These are phyloP conservation scores for Melanerpes formicivorus DNA, from an alignment of 2,113 vertebrate species.

Conservation along the genomic window DNA sequence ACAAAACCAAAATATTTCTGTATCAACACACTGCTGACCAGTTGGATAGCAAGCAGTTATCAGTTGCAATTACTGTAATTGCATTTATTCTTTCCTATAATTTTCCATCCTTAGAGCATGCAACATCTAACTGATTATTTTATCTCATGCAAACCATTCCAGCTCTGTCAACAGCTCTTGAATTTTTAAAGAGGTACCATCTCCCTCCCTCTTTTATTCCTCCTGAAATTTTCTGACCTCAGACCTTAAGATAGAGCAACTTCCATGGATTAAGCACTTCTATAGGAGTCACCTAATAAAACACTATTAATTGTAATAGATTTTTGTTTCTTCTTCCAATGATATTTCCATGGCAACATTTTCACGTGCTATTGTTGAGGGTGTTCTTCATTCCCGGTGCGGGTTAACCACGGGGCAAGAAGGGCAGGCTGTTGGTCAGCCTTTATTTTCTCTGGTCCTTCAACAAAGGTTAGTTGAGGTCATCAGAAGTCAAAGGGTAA, in stretches of 20 bases:
- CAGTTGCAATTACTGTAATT: neutral
- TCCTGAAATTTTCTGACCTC: slow-evolving; percentile 59
- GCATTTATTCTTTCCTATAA: neutral
- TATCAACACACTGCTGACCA: neutral
- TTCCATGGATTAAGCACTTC: slow-evolving; percentile 68
- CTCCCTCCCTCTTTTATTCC: slow-evolving; percentile 12
- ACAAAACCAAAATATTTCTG: neutral
- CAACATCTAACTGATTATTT: slow-evolving; percentile 33
- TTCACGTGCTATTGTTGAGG: slow-evolving; percentile 75
- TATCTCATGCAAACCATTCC: slow-evolving; percentile 55
- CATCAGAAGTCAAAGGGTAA: slow-evolving; percentile 90
- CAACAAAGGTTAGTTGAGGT: slow-evolving; percentile 85
- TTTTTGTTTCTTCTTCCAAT: slow-evolving; percentile 75
- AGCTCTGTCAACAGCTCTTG: slow-evolving; percentile 39
- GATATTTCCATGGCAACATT: slow-evolving; percentile 84
- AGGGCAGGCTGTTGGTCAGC: slow-evolving; percentile 85
- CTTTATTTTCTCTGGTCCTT: slow-evolving; percentile 89
- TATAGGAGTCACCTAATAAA: slow-evolving; percentile 73
- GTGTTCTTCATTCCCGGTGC: slow-evolving; percentile 71
- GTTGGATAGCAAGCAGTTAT: neutral
- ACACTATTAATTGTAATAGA: slow-evolving; percentile 80
- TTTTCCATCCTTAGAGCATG: slow-evolving; percentile 11
- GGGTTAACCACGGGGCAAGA: slow-evolving; percentile 83
- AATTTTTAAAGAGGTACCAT: slow-evolving; percentile 55
- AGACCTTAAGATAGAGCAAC: slow-evolving; percentile 54